A percentile compares a stretch with the other conserved stretches of the same genome.
These are phyloP conservation scores for Norana najaformis DNA, from an alignment of 2,888 invertebrate genomes.

Conservation along the genomic window DNA sequence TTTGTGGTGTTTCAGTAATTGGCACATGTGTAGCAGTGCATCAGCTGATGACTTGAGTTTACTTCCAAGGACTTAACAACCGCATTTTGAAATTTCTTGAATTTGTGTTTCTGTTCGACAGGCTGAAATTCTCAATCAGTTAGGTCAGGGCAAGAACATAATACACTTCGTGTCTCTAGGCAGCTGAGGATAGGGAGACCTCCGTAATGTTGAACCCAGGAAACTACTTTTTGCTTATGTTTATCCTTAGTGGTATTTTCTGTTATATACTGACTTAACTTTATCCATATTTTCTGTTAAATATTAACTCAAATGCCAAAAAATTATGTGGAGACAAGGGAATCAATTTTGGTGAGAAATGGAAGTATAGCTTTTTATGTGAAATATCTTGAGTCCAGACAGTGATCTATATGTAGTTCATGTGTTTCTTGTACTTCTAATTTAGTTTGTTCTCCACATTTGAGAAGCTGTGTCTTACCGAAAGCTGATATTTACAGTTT, in stretches of 20 bases:
- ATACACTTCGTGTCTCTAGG: not conserved
- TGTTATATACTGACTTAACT: not conserved
- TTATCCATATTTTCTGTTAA: not conserved
- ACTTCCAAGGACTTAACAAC: too few relatives aligned
- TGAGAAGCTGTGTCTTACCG: not conserved
- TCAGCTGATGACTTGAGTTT: too few relatives aligned
- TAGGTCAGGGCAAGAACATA: not conserved
- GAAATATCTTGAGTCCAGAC: not conserved
- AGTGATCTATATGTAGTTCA: too few relatives aligned
- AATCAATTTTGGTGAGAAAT: not conserved
- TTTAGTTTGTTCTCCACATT: not conserved
- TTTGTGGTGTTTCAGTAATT: not conserved
- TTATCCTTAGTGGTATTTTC: not conserved
- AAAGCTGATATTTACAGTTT: not conserved
- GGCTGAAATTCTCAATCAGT: not conserved
- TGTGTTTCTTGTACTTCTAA: not conserved
- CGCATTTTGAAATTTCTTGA: not conserved
- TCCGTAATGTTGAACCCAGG: not conserved
- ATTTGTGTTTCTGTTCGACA: not conserved
- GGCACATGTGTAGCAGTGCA: not conserved
- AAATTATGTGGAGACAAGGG: not conserved
- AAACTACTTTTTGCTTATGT: not conserved
- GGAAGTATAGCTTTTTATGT: not conserved
- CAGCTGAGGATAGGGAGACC: not conserved
- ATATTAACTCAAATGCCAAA: not conserved